Conservation (phyloP, 2,888 invertebrate species). For the Nomada ruficornis region DNA sequence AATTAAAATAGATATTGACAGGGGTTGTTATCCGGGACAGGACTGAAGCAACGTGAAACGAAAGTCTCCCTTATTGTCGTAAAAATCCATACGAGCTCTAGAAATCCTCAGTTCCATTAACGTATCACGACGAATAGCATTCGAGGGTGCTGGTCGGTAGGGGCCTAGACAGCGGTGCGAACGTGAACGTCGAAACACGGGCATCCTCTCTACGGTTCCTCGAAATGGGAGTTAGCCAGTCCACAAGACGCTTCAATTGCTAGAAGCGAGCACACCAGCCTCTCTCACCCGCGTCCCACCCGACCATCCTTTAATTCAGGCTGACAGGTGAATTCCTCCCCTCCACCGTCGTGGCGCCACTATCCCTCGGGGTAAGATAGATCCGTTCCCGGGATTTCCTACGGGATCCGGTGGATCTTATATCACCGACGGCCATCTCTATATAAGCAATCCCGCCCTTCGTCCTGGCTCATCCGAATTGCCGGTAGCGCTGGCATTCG, state of each 20-base stretch:
- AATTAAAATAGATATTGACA: neutral
- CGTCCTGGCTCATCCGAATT: slow-evolving; percentile 67
- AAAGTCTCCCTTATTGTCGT: too few species aligned
- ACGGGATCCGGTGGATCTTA: slow-evolving; percentile 84
- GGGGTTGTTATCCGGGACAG: neutral
- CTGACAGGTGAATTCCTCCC: slow-evolving; percentile 85
- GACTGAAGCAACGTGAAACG: too few species aligned
- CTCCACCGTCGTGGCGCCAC: slow-evolving; percentile 63
- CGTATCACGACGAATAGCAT: slow-evolving; percentile 24
- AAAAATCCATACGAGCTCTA: slow-evolving; percentile 3
- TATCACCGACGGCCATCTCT: slow-evolving; percentile 84
- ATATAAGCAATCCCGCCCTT: slow-evolving; percentile 79
- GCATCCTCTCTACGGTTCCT: slow-evolving; percentile 52
- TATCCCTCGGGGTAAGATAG: slow-evolving; percentile 84
- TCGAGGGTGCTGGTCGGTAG: slow-evolving; percentile 11
- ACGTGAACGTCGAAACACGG: slow-evolving; percentile 41
- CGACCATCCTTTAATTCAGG: slow-evolving; percentile 86
- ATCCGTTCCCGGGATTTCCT: slow-evolving; percentile 84
- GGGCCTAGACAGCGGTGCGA: slow-evolving; percentile 47
- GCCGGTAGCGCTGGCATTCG: slow-evolving; percentile 67
- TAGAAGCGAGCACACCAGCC: slow-evolving; percentile 59
- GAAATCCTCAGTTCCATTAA: slow-evolving; percentile 44
- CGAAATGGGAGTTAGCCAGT: slow-evolving; percentile 61
- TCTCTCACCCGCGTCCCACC: slow-evolving; percentile 72
- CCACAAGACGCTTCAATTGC: slow-evolving; percentile 75